Base-by-base conservation (phyloP, 2,113 vertebrate species). In the Morone chrysops region DNA sequence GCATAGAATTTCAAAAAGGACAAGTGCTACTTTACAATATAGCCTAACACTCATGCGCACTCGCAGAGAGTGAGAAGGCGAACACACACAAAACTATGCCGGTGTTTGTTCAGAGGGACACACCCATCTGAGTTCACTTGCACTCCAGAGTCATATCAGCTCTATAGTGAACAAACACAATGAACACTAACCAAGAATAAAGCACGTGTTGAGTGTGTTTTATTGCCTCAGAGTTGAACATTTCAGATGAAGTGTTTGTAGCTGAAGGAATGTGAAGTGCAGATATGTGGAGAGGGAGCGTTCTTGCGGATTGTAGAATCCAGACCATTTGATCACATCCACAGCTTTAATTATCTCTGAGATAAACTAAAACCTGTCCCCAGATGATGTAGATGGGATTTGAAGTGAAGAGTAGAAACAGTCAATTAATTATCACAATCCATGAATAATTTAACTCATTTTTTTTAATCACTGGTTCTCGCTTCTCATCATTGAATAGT, bases 261-360 rank as follows among this genome's bases (percentile, higher is more conserved):
- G 48, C 40, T 81, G 22, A 25, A 74, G 67, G 69, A 84, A 41
- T 77, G 65, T 77, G 47, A 77, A 68, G 56, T 77, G 72, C 47
- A 76, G 67, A 13, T 36, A 71, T 57, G 53, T 70, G 51, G 43
- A 60, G 69, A 4, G 13, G 18, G 61, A 25, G 53, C 31, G 40
- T 67, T 73, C 31, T 69, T 72, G 9, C 8, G n/a, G 4, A 14
- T 31, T 31, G 31, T 2, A 31, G 31, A 20, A 56, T 65, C 50
- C 50, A n/a, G 36, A 65, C 2, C 14, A 17, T 41, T 41, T 65
- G 3, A 59, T 9, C 40, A 31, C 41, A 56, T 41, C 31, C 12
- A 1, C 67, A 57, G 25, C 68, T 72, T 66, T 60, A 51, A 57
- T 17, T 6, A 41, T 20, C 43, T 12, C n/a, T 18, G 14, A 12